Evolutionary conservation across 1,140 invertebrate genomes (phyloP).

Genomic region (Zaprionus inermis): DNA sequence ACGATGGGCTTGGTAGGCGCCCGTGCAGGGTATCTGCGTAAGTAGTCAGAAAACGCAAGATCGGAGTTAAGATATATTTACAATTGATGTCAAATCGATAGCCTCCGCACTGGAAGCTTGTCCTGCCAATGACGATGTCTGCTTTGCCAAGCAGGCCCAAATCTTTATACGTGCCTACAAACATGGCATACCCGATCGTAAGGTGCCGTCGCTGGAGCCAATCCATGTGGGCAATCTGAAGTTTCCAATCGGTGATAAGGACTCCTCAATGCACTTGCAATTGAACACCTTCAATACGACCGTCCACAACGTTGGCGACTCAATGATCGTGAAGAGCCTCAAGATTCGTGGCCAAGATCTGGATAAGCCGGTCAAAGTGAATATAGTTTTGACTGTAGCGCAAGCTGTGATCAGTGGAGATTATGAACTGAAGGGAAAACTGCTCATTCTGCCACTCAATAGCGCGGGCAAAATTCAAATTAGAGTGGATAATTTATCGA

Average conservation of each 20-base stretch:
- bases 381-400: not conserved
- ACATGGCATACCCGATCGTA: constrained; percentile 1
- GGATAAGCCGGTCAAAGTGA: not conserved
- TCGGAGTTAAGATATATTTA: too few species aligned
- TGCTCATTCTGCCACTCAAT: not conserved
- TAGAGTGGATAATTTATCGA: not conserved
- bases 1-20: too few species aligned
- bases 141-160: not conserved
- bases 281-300: not conserved
- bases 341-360: not conserved
- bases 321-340: not conserved
- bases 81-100: not conserved
- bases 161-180: not conserved
- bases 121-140: not conserved
- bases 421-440: not conserved
- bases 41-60: too few species aligned
- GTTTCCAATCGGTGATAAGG: not conserved
- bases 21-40: too few species aligned
- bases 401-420: not conserved
- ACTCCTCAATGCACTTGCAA: not conserved
- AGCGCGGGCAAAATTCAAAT: not conserved
- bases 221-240: not conserved
- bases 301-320: not conserved
- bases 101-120: not conserved
- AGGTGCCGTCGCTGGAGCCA: constrained; percentile 3